Evolutionary conservation across 2,113 vertebrate species (phyloP), one percentile per base, ranked within the genome.

Genomic region (Macquaria australasica): DNA sequence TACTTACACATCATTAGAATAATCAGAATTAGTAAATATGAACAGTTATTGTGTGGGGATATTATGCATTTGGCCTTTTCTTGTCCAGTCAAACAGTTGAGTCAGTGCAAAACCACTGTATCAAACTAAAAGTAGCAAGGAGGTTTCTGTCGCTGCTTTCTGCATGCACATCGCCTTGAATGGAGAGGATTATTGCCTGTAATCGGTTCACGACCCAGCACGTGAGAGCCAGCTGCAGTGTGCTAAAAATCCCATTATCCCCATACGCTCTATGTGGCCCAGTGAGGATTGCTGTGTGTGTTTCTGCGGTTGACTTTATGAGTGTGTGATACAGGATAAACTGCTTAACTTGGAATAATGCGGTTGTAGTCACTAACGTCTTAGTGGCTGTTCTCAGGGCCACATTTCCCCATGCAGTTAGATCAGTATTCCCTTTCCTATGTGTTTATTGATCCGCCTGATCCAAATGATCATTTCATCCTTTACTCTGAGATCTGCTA

Each of bases 181-280:
- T 77, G 78, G 58, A 88, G 75, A 90, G 92, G 92, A 93, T 95
- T 94, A 95, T 71, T 85, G 85, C 45, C 76, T 83, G 71, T 94
- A 94, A 95, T 96, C 90, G 81, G 93, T 94, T 93, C 90, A 85
- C 77, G 88, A 92, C 90, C 89, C 85, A 84, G 86, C 76, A 53
- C 56, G 81, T 85, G 88, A 90, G 87, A 92, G 74, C 83, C 84
- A 86, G 83, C 83, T 88, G 82, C 83, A 85, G 81, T 68, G 86
- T 84, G 88, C 87, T 93, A 89, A 88, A 88, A 91, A 91, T 94
- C 89, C 89, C 87, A 87, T 93, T 92, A 93, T 93, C 90, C 91
- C 82, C 72, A 71, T 75, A 83, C 87, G 18, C 81, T 72, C 67
- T 51, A 86, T 86, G 85, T 74, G 80, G 86, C 88, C 69, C 71